Evolutionary conservation across 2,113 vertebrate genomes (phyloP).

Genomic region (Sterrhoptilus dennistouni): DNA sequence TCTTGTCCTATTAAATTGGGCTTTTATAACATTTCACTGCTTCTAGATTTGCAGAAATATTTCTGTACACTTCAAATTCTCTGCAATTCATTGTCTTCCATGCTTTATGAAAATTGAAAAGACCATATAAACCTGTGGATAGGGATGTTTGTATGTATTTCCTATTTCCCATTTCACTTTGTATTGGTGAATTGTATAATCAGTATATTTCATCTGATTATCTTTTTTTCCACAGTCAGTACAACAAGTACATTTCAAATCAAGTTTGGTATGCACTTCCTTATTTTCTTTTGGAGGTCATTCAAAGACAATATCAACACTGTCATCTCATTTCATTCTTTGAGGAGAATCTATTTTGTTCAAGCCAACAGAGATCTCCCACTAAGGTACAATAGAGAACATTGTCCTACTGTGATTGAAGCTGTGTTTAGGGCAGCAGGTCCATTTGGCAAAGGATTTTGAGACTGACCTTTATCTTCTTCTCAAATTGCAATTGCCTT

Average conservation of each 20-base stretch:
- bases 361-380: slow-evolving; percentile 51
- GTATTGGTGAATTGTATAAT: slow-evolving; percentile 2
- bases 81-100: slow-evolving; percentile 44
- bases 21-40: background rate
- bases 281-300: slow-evolving; percentile 69
- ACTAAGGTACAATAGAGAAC: slow-evolving; percentile 48
- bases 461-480: slow-evolving; percentile 24
- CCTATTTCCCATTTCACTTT: background rate
- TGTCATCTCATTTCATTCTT: slow-evolving; percentile 69
- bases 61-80: slow-evolving; percentile 16
- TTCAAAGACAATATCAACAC: slow-evolving; percentile 67
- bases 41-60: background rate
- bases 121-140: background rate
- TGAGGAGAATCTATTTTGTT: slow-evolving; percentile 65
- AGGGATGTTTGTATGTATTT: slow-evolving; percentile 9
- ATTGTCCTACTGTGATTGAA: slow-evolving; percentile 50
- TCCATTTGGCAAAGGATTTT: slow-evolving; percentile 39
- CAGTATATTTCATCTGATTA: slow-evolving; percentile 35
- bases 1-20: background rate
- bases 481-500: background rate
- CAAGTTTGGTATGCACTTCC: slow-evolving; percentile 68
- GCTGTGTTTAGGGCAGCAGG: background rate
- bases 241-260: slow-evolving; percentile 63
- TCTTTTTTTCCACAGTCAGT: slow-evolving; percentile 9
- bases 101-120: slow-evolving; percentile 56